Evolutionary conservation across 2,113 vertebrate genomes (phyloP), one percentile per base, ranked within the genome.

Genomic region (Lynx canadensis): DNA sequence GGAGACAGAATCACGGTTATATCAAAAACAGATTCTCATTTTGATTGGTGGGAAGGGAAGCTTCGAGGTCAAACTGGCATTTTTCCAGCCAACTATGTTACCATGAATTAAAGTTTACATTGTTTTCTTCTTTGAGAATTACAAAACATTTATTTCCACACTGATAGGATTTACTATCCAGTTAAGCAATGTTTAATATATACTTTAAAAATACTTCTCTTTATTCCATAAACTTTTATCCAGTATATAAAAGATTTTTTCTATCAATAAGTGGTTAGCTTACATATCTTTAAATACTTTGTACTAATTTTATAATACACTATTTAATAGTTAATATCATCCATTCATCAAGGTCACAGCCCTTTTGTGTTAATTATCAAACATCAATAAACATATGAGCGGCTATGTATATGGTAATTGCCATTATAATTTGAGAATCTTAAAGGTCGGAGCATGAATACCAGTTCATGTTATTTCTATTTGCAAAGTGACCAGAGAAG

Each of bases 11-110:
- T 99, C 98, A 99, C 98, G 3, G 99, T 99, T 79, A 95, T 98
- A 89, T 99, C 99, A 16, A 99, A 99, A 98, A 99, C 99, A 0
- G 99, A 99, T 50, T 99, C 99, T 1, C 99, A 99, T 97, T 99
- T 99, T 73, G 99, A 99, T 96, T 99, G 99, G 99, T 99, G 99
- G 99, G 99, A 99, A 98, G 99, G 99, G 73, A 98, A 93, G 36
- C 93, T 99, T 66, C 98, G 98, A 76, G 99, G 99, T 18, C 98
- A 98, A 71, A 99, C 99, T 38, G 99, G 99, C n/a, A 99, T 99
- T 98, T 99, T 99, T 88, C 99, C 99, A 68, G 99, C 99, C 89
- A 99, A 99, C 99, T 99, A 99, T 52, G 99, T 99, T 91, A 97
- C 99, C 4, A 98, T 99, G 94, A 98, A 94, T 97, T 97, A 33